Base-by-base conservation (phyloP, 2,113 vertebrate genomes). In the Archocentrus centrarchus region DNA sequence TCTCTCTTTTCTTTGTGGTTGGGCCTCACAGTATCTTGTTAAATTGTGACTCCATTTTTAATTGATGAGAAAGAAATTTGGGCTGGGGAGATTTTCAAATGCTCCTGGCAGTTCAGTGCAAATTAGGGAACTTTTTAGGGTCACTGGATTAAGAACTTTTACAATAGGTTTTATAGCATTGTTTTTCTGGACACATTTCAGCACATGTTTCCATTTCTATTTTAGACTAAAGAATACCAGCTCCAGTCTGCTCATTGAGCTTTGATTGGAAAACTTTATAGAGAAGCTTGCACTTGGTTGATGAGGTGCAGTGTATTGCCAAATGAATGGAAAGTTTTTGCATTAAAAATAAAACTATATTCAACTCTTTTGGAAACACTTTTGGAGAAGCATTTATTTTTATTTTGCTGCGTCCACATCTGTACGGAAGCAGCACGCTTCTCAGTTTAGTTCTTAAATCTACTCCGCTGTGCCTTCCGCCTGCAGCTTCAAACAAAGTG, bases 11-110 rank as follows among this genome's bases (percentile, higher is more conserved):
- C 83, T 62, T 58, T 90, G 92, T 63, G 92, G 92, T 92, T 30
- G 75, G 81, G 79, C 83, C 86, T 86, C 91, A 76, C 68, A 82
- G 77, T 62, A 37, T 90, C 82, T 90, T 88, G 90, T 91, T 90
- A 89, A 93, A 88, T 75, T 73, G 41, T 70, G 83, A 90, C 87
- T 89, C 88, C 44, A 44, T 75, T 78, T 88, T 85, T 91, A 92
- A 94, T 88, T 91, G 89, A 92, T 87, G 86, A 84, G 79, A 86
- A 60, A 89, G 80, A 84, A 73, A 93, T 91, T 86, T 84, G 66
- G 77, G 68, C 58, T 78, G 17, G 22, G 84, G 80, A 75, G 77
- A 84, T 85, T 86, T 89, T 85, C 44, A 80, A 83, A 88, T 84
- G 47, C 44, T 59, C 20, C 30, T 58, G 59, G 81, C 58, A 83